phyloP scores from a whole-genome alignment of 37 sponge, comb jelly and placozoan species.

The Bolinopsis microptera region DNA sequence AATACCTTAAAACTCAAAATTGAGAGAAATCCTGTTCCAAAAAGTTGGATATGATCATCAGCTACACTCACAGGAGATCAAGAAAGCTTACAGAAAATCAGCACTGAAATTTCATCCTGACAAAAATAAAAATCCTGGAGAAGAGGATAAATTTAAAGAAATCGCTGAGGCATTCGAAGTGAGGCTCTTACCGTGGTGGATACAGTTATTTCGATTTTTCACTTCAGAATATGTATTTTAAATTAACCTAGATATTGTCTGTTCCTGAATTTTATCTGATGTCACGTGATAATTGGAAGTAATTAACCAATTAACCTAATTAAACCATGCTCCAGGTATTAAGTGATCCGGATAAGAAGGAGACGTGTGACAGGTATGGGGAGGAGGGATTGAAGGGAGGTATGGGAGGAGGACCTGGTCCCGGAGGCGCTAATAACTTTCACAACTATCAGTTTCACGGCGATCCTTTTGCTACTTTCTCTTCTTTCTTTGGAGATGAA shows the following conservation, averaged over 20 bases:
- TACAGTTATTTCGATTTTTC: background rate
- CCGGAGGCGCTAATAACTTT: background rate
- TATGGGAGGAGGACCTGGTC: conserved; percentile 68
- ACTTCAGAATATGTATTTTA: too few species aligned
- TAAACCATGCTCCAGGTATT: too few species aligned
- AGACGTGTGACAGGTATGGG: conserved; percentile 80
- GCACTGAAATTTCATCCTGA: conserved; percentile 97
- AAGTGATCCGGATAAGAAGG: conserved; percentile 76
- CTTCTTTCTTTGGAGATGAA: conserved; percentile 74
- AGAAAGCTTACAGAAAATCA: conserved; percentile 92
- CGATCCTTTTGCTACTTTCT: conserved; percentile 78
- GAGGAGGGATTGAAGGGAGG: conserved; percentile 90
- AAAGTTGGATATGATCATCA: too few species aligned
- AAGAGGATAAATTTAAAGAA: conserved; percentile 95
- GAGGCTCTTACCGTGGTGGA: too few species aligned
- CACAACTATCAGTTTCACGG: conserved; percentile 65
- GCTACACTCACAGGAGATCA: too few species aligned
- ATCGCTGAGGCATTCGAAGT: conserved; percentile 94
- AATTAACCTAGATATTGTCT: too few species aligned
- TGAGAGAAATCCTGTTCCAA: too few species aligned
- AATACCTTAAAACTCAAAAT: too few species aligned
- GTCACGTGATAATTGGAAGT: too few species aligned
- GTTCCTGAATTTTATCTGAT: too few species aligned
- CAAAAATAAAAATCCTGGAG: conserved; percentile 86
- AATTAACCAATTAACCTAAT: too few species aligned